A percentile compares a stretch with the other conserved stretches of the same genome.
Conservation (phyloP, 1,140 invertebrate species). For the Anoplolepis gracilipes region DNA sequence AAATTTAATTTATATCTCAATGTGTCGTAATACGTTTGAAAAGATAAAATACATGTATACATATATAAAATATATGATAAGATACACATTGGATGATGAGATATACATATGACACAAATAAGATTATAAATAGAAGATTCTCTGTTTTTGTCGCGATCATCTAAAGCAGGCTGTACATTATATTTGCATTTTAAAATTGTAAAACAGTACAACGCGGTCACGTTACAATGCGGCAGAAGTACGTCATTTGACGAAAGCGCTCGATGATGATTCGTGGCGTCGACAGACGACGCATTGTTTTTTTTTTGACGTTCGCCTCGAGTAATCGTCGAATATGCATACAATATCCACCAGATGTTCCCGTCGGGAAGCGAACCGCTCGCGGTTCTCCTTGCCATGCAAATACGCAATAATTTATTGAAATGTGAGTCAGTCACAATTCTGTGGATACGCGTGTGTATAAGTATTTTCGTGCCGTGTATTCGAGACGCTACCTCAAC, state of each 20-base stretch:
- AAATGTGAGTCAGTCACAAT: conserved; percentile 77
- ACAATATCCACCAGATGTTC: conserved; percentile 73
- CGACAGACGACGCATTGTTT: conserved; percentile 66
- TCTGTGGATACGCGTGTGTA: conserved; percentile 64
- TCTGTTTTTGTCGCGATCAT: neutral
- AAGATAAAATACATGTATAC: too few relatives aligned
- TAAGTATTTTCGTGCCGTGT: conserved; percentile 69
- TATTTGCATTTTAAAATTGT: neutral
- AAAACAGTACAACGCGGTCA: neutral
- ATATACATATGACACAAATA: too few relatives aligned
- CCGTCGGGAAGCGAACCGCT: conserved; percentile 56
- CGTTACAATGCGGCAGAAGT: neutral
- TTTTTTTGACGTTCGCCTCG: conserved; percentile 50
- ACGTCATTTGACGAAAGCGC: conserved; percentile 22
- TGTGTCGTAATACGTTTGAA: too few relatives aligned
- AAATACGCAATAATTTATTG: conserved; percentile 80
- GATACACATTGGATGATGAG: too few relatives aligned
- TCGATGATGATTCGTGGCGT: conserved; percentile 63
- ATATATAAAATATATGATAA: too few relatives aligned
- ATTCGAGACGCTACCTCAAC: conserved; percentile 53
- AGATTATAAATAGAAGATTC: too few relatives aligned
- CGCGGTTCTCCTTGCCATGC: conserved; percentile 76
- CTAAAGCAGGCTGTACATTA: neutral
- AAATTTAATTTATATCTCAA: neutral
- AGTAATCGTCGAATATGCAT: conserved; percentile 69